Percentiles rank a stretch among this genome's conserved stretches.
phyloP scores from a whole-genome alignment of 1,140 invertebrate species.

The Spodoptera frugiperda region DNA sequence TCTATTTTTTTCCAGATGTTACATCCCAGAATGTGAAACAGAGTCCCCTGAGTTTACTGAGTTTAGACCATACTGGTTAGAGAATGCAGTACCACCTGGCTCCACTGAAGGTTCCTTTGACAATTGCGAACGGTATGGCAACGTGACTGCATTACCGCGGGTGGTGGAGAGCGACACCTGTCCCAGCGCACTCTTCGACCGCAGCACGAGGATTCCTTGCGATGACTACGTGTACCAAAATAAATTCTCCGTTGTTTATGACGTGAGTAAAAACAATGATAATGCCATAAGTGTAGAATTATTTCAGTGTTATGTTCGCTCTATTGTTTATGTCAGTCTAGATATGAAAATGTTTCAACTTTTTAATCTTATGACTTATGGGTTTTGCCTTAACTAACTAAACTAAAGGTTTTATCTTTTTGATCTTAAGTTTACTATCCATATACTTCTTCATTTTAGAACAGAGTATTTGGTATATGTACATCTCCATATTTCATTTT shows the following conservation, averaged over 20 bases:
- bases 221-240: conserved; percentile 61
- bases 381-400: no score
- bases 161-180: conserved; percentile 44
- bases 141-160: neutral
- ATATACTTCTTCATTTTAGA: no score
- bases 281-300: no score
- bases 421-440: no score
- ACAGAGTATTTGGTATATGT: no score
- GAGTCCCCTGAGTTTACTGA: conserved; percentile 70
- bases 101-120: conserved; percentile 22
- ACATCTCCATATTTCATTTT: neutral
- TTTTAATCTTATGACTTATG: no score
- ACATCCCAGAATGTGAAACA: conserved; percentile 87
- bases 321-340: no score
- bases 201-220: conserved; percentile 46
- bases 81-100: conserved; percentile 80
- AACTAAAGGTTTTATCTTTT: no score
- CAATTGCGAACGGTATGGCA: conserved; percentile 57
- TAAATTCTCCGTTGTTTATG: conserved; percentile 73
- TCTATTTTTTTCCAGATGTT: conserved; percentile 83
- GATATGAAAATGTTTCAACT: no score
- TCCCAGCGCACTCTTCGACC: conserved; percentile 44
- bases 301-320: no score
- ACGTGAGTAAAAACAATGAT: conserved; percentile 60
- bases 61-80: conserved; percentile 85